Evolutionary conservation across 2,888 invertebrate species (phyloP).

Genomic region (Cenopis cana): DNA sequence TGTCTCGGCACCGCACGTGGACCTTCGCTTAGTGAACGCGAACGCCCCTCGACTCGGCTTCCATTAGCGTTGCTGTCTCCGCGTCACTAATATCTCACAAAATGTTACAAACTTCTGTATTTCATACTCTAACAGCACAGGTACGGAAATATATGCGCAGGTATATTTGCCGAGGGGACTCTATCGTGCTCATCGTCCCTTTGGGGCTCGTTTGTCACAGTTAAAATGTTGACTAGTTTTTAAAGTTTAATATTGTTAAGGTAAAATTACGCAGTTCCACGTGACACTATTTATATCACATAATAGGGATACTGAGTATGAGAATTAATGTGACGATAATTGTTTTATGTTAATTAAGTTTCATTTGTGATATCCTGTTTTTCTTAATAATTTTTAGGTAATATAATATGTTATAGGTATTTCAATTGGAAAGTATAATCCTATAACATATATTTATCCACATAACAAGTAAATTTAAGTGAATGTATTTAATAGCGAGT

Average conservation of each 20-base stretch:
- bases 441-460: no score
- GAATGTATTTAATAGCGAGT: neutral
- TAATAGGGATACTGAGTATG: neutral
- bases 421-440: no score
- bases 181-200: slow-evolving; percentile 55
- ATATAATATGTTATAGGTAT: no score
- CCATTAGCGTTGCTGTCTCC: slow-evolving; percentile 53
- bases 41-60: slow-evolving; percentile 47
- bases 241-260: slow-evolving; percentile 35
- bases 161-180: slow-evolving; percentile 43
- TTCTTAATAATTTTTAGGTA: no score
- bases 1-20: slow-evolving; percentile 8
- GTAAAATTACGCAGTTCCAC: slow-evolving; percentile 14
- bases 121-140: slow-evolving; percentile 45
- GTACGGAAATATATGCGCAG: slow-evolving; percentile 52
- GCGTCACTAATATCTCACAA: slow-evolving; percentile 48
- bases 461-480: neutral
- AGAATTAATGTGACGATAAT: neutral
- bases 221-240: slow-evolving; percentile 50
- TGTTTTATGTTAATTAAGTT: neutral
- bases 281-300: neutral
- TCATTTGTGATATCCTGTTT: no score
- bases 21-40: slow-evolving; percentile 30
- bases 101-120: slow-evolving; percentile 51
- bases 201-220: slow-evolving; percentile 57